phyloP scores from a whole-genome alignment of 1,140 invertebrate genomes.

The Probaryconus sp. region DNA sequence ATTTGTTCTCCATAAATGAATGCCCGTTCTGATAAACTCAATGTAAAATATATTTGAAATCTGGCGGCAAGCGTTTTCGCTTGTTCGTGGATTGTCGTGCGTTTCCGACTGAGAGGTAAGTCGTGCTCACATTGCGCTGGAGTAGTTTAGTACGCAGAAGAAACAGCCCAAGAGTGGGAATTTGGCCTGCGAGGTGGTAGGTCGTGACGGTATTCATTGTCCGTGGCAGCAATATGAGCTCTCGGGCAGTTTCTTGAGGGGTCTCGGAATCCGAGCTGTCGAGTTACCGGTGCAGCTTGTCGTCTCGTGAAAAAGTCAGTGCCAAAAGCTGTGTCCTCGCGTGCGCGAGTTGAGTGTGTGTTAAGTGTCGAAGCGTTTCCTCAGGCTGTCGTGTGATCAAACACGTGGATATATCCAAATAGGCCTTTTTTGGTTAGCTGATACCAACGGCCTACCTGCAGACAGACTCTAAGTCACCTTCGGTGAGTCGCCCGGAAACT shows the following conservation, averaged over 20 bases:
- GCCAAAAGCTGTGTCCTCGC: slow-evolving; percentile 16
- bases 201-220: slow-evolving; percentile 28
- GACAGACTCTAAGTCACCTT: slow-evolving; percentile 8
- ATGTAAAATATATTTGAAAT: too few species aligned
- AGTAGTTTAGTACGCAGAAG: slow-evolving; percentile 3
- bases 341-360: slow-evolving; percentile 41
- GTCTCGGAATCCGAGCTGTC: slow-evolving; percentile 24
- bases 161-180: slow-evolving; percentile 20
- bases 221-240: slow-evolving; percentile 48
- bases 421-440: slow-evolving; percentile 36
- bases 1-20: too few species aligned
- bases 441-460: neutral
- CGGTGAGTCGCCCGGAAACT: slow-evolving; percentile 45
- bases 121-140: slow-evolving; percentile 32
- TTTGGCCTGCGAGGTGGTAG: slow-evolving; percentile 47
- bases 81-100: too few species aligned
- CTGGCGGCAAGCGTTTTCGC: too few species aligned
- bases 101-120: too few species aligned
- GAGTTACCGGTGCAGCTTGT: slow-evolving; percentile 21
- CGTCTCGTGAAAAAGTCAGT: slow-evolving; percentile 8
- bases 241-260: slow-evolving; percentile 48
- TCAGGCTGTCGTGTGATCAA: slow-evolving; percentile 25
- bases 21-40: too few species aligned
- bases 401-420: slow-evolving; percentile 39
- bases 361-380: slow-evolving; percentile 28